phyloP scores from a whole-genome alignment of 2,113 vertebrate genomes.

The Hypanus sabinus region DNA sequence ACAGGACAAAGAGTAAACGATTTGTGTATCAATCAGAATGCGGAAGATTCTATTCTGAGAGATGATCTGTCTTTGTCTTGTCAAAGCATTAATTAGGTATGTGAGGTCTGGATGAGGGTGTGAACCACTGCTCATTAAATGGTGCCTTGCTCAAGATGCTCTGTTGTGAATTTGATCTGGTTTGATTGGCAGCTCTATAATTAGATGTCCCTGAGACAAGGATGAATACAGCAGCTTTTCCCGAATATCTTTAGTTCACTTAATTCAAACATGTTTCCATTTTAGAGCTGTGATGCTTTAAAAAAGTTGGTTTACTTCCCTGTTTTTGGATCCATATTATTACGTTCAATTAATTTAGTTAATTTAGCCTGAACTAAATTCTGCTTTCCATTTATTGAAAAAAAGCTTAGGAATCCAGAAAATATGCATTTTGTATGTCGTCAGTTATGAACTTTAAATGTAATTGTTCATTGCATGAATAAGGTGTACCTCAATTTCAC shows the following conservation, averaged over 20 bases:
- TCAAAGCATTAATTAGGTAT: slow-evolving; percentile 22
- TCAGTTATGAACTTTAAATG: background rate
- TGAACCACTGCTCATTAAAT: slow-evolving; percentile 23
- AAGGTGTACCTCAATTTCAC: no score
- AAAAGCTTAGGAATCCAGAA: background rate
- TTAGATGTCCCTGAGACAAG: background rate
- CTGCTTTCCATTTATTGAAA: background rate
- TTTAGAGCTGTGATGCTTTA: background rate
- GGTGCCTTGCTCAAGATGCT: background rate
- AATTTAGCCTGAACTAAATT: background rate
- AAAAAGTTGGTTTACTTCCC: background rate
- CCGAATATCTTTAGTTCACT: background rate
- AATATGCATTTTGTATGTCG: background rate
- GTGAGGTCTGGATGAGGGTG: background rate
- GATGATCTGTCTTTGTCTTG: background rate
- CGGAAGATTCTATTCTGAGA: background rate
- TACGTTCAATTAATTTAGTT: background rate
- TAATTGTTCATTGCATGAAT: background rate
- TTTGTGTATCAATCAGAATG: background rate
- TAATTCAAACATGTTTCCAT: background rate
- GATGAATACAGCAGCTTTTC: background rate
- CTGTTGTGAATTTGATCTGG: background rate
- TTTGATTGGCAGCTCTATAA: slow-evolving; percentile 12
- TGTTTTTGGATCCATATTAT: background rate
- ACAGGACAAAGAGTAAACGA: background rate